Percentiles rank a stretch among this genome's conserved stretches.
Conservation (phyloP, 2,113 vertebrate species). For the Sclerurus mexicanus region DNA sequence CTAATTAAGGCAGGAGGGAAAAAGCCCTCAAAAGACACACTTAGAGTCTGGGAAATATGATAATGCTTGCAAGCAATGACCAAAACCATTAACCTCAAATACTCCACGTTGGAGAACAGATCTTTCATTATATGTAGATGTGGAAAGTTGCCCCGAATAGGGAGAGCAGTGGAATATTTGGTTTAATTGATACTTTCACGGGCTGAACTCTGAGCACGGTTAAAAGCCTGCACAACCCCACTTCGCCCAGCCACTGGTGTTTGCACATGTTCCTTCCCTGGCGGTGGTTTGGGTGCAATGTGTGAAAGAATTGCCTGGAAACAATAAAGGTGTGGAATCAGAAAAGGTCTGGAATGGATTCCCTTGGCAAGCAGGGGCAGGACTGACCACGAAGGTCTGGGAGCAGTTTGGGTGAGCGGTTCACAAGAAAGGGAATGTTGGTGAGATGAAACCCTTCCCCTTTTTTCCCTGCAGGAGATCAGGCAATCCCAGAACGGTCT, state of each 20-base stretch:
- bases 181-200: not conserved
- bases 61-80: not conserved
- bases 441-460: not conserved
- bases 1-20: not conserved
- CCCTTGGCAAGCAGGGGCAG: not conserved
- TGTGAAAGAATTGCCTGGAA: not conserved
- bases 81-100: not conserved
- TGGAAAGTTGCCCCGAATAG: not conserved
- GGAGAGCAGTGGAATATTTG: not conserved
- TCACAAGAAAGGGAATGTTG: not conserved
- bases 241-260: not conserved
- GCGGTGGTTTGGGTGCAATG: not conserved
- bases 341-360: not conserved
- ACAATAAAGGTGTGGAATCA: not conserved
- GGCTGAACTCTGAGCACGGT: not conserved
- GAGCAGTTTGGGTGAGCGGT: not conserved
- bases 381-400: not conserved
- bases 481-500: not conserved
- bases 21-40: not conserved
- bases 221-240: not conserved
- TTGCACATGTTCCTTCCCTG: not conserved
- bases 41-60: not conserved
- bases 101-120: not conserved
- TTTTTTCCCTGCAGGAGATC: not conserved
- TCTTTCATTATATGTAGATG: not conserved